Evolutionary conservation across 2,888 invertebrate genomes (phyloP).

Genomic region (Cephus sareptanus): DNA sequence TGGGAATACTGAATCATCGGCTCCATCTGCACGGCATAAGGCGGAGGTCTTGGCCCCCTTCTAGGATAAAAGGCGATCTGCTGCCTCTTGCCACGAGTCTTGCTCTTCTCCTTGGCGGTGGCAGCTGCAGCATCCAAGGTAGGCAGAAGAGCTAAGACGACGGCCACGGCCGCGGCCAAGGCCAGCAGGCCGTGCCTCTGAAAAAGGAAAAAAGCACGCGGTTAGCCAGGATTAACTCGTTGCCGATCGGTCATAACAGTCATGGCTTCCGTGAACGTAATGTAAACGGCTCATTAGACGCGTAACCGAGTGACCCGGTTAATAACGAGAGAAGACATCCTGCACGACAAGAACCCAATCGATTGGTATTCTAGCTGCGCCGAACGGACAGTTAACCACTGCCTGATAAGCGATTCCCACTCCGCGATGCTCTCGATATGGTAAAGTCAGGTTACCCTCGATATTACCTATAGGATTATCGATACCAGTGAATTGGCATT

Average conservation of each 20-base stretch:
- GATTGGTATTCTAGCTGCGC: slow-evolving; percentile 54
- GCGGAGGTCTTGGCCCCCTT: slow-evolving; percentile 68
- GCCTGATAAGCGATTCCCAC: slow-evolving; percentile 52
- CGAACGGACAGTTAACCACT: slow-evolving; percentile 46
- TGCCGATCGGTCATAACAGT: background rate
- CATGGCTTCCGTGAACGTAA: background rate
- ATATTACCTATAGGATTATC: background rate
- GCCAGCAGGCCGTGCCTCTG: slow-evolving; percentile 5
- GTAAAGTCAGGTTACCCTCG: slow-evolving; percentile 12
- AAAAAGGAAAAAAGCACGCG: background rate
- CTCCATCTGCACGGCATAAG: slow-evolving; percentile 85
- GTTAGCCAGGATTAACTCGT: background rate
- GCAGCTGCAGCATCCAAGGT: slow-evolving; percentile 29
- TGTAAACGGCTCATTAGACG: slow-evolving; percentile 34
- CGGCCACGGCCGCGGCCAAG: background rate
- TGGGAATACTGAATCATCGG: slow-evolving; percentile 84
- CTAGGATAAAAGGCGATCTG: slow-evolving; percentile 52
- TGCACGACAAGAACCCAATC: slow-evolving; percentile 47
- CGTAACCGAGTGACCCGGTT: slow-evolving; percentile 57
- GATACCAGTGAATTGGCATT: background rate
- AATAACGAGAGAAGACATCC: slow-evolving; percentile 53
- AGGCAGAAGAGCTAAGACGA: slow-evolving; percentile 23
- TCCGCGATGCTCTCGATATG: slow-evolving; percentile 36
- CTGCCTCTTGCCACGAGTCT: slow-evolving; percentile 55
- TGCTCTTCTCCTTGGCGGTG: slow-evolving; percentile 49